Base-by-base conservation (phyloP, 1,140 invertebrate species). In the Drosophila jambulina region DNA sequence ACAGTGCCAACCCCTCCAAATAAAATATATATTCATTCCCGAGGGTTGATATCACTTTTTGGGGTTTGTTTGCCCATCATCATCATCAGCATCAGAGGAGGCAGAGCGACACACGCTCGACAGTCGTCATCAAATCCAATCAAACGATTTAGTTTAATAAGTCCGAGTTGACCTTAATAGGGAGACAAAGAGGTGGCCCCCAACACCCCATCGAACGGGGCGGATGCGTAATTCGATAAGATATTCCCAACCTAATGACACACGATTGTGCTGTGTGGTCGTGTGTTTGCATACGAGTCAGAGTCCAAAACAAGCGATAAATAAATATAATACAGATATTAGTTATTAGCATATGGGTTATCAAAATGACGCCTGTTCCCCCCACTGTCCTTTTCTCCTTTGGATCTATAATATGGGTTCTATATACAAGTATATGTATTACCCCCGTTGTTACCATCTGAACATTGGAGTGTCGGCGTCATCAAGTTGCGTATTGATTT, bases 241-340 rank as follows among this genome's bases (percentile, higher is more conserved):
- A 87, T 83, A 75, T 64, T 38, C 34, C 49, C 49, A 53, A 38
- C 54, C 78, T 88, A 88, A 90, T 85, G 82, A 90, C 65, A 67
- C 56, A 32, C 61, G 38, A 67, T 75, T 68, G 80, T 75, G 53
- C 17, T 54, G 32, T 68, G 45, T 32, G 48, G 48, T 69, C 80
- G 80, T 81, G 85, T 75, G 79, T 75, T 74, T 69, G 83, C 83
- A 82, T 77, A 76, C 64, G 68, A 72, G 53, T 51, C 69, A 59
- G 43, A 65, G 49, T 76, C 65, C 67, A 86, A 82, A 77, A 86
- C 69, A 85, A 82, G 82, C 77, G 76, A 87, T 90, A 87, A 84
- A 90, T 90, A 87, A 90, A 87, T 90, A 88, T 90, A 88, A 84
- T 88, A 81, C 69, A 75, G 77, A 88, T 90, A 88, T 88, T 88